These are phyloP conservation scores for Sycophaga agraensis DNA, from an alignment of 1,140 invertebrate species.

Conservation along the genomic window DNA sequence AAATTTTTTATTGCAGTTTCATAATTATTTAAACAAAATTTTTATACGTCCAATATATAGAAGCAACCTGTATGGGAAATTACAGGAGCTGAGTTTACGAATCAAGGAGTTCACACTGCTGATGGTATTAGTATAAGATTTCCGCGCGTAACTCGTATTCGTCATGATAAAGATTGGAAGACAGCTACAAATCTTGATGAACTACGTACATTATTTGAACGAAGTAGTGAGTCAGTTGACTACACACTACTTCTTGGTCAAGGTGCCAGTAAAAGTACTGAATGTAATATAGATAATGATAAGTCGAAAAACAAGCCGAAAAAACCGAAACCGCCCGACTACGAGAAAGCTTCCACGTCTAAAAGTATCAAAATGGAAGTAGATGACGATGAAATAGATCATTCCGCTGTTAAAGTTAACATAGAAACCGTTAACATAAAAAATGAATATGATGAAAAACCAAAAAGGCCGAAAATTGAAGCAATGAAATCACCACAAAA, in stretches of 20 bases:
- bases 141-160: constrained; percentile 81
- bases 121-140: constrained; percentile 91
- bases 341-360: not conserved
- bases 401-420: not conserved
- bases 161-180: constrained; percentile 82
- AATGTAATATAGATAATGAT: not conserved
- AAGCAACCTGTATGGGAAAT: constrained; percentile 92
- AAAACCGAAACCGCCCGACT: not conserved
- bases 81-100: constrained; percentile 88
- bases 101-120: constrained; percentile 84
- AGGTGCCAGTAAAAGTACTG: not conserved
- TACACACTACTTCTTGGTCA: constrained; percentile 58
- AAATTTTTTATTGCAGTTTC: no score
- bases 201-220: constrained; percentile 66
- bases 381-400: not conserved
- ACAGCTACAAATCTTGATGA: constrained; percentile 79
- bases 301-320: not conserved
- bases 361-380: constrained; percentile 7
- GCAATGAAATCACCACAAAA: constrained; percentile 21
- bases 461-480: not conserved
- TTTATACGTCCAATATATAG: constrained; percentile 32
- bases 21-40: no score
- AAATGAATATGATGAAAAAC: not conserved
- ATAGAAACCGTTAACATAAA: not conserved
- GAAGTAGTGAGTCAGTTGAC: constrained; percentile 70